Base-by-base conservation (phyloP, 1,140 invertebrate species). In the Stegodyphus mimosarum region DNA sequence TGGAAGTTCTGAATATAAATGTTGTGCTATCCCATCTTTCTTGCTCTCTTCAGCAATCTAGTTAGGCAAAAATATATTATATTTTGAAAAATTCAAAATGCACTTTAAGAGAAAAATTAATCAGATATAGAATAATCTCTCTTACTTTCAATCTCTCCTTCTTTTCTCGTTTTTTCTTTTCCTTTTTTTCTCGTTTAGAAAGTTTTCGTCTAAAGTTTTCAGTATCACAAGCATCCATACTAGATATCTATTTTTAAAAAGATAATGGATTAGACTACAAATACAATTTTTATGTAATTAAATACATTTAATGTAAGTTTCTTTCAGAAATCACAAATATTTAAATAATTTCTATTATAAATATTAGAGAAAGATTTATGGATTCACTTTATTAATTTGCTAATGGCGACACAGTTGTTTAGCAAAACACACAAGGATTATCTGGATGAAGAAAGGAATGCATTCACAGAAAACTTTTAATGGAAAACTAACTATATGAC, bases 141-240 rank as follows among this genome's bases (percentile, higher is more conserved):
- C n/a, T 89, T 90, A 86, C 94, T 95, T 91, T 96, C 95, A 83
- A 95, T 91, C 90, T 95, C 92, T 95, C 94, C 74, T 97, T 91
- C 92, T 99, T 98, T 89, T 99, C 97, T 90, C 97, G 96, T 89
- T 99, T 99, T 91, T 99, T 99, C 89, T 98, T 93, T 90, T 99
- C 97, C 90, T 99, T 99, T 91, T 99, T 99, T 90, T 99, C 98
- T 73, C 98, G 92, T 92, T 99, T 99, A n/a, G 98, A 99, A 77
- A 99, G 92, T 92, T 99, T 99, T 89, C 98, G 92, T 89, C 94
- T 93, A 90, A 96, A 95, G 89, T 93, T 94, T 48, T 83, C 80
- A 70, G 71, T 84, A 70, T 84, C 81, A 84, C 81, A 84, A 49
- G 84, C 76, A 80, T 86, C 84, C 75, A 86, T 86, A 7, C 78